Evolutionary conservation across 2,797 vertebrate genomes (phyloP), one percentile per base, ranked within the genome.

Genomic region (Dermochelys coriacea): DNA sequence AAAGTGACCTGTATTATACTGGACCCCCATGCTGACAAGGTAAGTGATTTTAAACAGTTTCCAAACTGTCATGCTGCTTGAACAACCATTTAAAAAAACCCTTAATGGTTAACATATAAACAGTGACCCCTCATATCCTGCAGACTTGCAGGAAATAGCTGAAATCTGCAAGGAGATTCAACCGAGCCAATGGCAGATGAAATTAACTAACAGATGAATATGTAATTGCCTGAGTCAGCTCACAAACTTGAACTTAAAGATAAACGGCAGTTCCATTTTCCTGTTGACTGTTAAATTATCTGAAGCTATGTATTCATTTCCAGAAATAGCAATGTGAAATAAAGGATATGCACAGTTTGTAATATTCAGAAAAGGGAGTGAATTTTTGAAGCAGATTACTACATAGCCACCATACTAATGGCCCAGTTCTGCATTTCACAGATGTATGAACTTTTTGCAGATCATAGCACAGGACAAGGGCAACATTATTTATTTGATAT

Each of bases 181-280:
- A 97, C 95, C 55, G 94, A 97, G 86, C 95, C 92, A 92, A 87
- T 81, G 95, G 90, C 84, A 97, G 96, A 96, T 88, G 94, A 97
- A 98, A 98, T 97, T 96, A 97, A 94, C 93, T 94, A 82, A 97
- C 96, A 97, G 85, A 95, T 86, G 80, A 95, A 94, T 91, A 91
- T 88, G 75, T 94, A 96, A 97, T 97, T 98, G 96, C 94, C 83
- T 80, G 64, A 96, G 95, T 89, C 95, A 97, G 96, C 96, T 96
- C 93, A 95, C 94, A 96, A 96, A 97, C 95, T 97, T 94, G 98
- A 95, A 52, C 91, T 88, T 94, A 91, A 98, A 98, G 96, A 98
- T 89, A 97, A 88, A 96, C 23, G 54, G 94, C 96, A 98, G 96
- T 96, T 97, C 93, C 89, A 96, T 96, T 97, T 98, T 97, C 96